Evolutionary conservation across 2,888 invertebrate genomes (phyloP), one percentile per base, ranked within the genome.

Genomic region (Melanargia galathea): DNA sequence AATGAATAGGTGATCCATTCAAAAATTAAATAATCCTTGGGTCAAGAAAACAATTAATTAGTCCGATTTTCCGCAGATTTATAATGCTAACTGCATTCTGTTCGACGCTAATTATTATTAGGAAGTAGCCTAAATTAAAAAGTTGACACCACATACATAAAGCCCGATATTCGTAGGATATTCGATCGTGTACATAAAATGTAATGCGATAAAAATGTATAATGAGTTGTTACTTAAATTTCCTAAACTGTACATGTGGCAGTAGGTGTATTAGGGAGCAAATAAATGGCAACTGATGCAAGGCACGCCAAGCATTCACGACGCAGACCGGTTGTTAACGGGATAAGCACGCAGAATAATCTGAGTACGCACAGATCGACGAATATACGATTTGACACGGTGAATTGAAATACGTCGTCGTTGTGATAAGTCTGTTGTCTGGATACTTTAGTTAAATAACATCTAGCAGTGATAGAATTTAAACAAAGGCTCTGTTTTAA

Each of bases 281-380:
- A 64, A 63, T 46, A 56, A 63, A 70, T 67, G 38, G 72, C 69
- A 71, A 79, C 79, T 76, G 80, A 83, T 80, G 77, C 76, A 71
- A 68, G 75, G 81, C 79, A 83, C 79, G 83, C 79, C 71, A 72
- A 75, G 73, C 69, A 76, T 73, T 52, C 62, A 51, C 71, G 70
- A 64, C 66, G 43, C 63, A 71, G 81, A 86, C 85, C 85, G 85
- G 85, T 85, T 82, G 71, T 70, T 86, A 86, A 86, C 86, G 86
- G 86, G 78, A 86, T 74, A 72, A 58, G 24, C 43, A 54, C 60
- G 60, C 60, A 49, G 58, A 71, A 68, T 67, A 35, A 54, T 63
- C 62, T 64, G 60, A 58, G 62, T 56, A 64, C 64, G 60, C 59
- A 65, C 35, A 38, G 59, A 64, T 57, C 58, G 61, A 58, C 62